These are phyloP conservation scores for Psephotus haematonotus DNA, from an alignment of 2,113 vertebrate species.

Conservation along the genomic window DNA sequence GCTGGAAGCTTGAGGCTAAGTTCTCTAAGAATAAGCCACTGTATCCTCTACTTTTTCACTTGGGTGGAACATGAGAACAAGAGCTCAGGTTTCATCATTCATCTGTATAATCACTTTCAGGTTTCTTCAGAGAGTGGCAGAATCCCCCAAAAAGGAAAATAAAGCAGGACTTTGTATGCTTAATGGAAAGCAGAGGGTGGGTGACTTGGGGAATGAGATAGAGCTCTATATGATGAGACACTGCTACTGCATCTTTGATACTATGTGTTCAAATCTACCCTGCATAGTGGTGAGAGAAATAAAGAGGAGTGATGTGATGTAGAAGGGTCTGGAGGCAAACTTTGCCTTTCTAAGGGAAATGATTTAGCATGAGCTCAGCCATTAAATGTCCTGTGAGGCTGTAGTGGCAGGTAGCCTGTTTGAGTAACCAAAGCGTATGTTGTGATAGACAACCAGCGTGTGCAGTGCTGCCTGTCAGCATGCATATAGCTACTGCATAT, in stretches of 20 bases:
- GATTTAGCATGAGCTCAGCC: not conserved
- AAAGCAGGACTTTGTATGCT: not conserved
- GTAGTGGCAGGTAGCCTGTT: not conserved
- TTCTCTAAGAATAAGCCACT: not conserved
- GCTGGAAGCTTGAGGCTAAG: not conserved
- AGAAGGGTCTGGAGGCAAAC: not conserved
- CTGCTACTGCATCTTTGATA: not conserved
- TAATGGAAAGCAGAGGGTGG: not conserved
- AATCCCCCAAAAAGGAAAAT: not conserved
- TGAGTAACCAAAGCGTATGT: not conserved
- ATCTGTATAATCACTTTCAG: conserved; percentile 13
- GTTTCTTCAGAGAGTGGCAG: not conserved
- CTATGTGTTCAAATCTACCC: not conserved
- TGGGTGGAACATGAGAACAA: not conserved
- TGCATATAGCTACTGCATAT: not conserved
- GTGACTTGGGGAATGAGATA: accelerated
- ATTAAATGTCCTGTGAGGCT: not conserved
- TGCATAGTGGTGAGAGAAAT: not conserved
- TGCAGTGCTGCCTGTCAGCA: not conserved
- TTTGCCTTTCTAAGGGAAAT: not conserved
- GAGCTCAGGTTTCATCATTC: conserved; percentile 1
- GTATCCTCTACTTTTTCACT: not conserved
- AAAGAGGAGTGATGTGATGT: not conserved
- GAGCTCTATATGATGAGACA: not conserved
- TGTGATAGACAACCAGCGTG: not conserved